Evolutionary conservation across 1,140 invertebrate genomes (phyloP), one percentile per base, ranked within the genome.

Genomic region (Heliconius hewitsoni): DNA sequence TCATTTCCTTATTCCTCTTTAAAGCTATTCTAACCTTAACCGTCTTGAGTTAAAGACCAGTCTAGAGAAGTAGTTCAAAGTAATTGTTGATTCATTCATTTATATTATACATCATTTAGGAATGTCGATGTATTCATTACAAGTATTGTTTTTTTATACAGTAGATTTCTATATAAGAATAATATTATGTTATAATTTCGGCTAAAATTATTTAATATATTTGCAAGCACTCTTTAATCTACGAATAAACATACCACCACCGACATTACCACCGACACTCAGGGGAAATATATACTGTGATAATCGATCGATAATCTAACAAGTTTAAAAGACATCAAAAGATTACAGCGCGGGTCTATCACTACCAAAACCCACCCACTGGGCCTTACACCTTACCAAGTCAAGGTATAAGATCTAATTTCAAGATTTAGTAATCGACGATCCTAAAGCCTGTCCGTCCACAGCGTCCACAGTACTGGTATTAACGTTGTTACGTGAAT

Each of bases 1-100:
- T 39, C 30, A 46, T 71, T 27, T 77, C 70, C 76, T 39, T 39
- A 34, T 71, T 70, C 39, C 9, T 9, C n/a, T 13, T 74, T 37
- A 16, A 8, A 74, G 73, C 34, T 39, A 37, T 74, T 57, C 52
- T 57, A 55, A 57, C 52, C 34, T 13, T 74, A 57, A 74, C n/a
- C n/a, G 37, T 27, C 27, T 57, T 37, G 8, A 27, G 34, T 57
- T 74, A 74, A 50, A 55, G 27, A 46, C 50, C 57, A 55, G 27
- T 27, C 27, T 74, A n/a, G 30, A 13, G 11, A 66, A 66, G 8
- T 57, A 16, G 30, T 30, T 30, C 11, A 66, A 66, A 57, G 1
- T 27, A 30, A 66, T 16, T 66, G 23, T 16, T 11, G 57, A 30
- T n/a, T 66, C 1, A 27, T 66, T 27, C 11, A 66, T 66, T 66